Evolutionary conservation across 2,113 vertebrate genomes (phyloP), one percentile per base, ranked within the genome.

Genomic region (Tyrannus savana): DNA sequence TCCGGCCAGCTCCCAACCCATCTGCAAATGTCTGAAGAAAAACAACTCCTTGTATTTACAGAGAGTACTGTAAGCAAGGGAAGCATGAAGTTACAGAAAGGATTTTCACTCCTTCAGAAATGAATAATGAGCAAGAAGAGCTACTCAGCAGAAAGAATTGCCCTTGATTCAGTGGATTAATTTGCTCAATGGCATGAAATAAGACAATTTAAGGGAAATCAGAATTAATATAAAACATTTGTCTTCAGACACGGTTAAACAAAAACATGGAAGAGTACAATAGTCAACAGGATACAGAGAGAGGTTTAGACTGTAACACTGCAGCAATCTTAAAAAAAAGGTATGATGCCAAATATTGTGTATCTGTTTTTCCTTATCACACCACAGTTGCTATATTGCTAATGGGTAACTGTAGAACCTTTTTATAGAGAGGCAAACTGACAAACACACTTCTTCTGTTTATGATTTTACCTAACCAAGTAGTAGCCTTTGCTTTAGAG

Each of bases 141-240:
- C 76, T 82, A 62, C 79, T 55, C 93, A 95, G 87, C 44, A 95
- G 68, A 91, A 97, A 91, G 80, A 88, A 92, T 44, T 83, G 64
- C 39, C 82, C 89, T 96, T 95, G 91, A 96, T 93, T 95, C 88
- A 79, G 77, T 83, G 93, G 76, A 94, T 97, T 96, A 92, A 94
- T 97, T 96, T 95, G 87, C 83, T 95, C 33, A 0, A 80, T 79
- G 96, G 93, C 94, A 96, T 96, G 93, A 97, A 97, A 96, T 93
- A 96, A 90, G 79, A 94, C 84, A 90, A 97, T 96, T 96, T 93
- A 91, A 96, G 68, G 89, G 82, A 96, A 96, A 94, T 94, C 84
- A 93, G 89, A 96, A 96, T 94, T 94, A 96, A 96, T 96, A 94
- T 46, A 95, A 91, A 96, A 92, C 92, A 96, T 94, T 96, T 93